Base-by-base conservation (phyloP, 2,113 vertebrate genomes). In the Neofelis nebulosa region DNA sequence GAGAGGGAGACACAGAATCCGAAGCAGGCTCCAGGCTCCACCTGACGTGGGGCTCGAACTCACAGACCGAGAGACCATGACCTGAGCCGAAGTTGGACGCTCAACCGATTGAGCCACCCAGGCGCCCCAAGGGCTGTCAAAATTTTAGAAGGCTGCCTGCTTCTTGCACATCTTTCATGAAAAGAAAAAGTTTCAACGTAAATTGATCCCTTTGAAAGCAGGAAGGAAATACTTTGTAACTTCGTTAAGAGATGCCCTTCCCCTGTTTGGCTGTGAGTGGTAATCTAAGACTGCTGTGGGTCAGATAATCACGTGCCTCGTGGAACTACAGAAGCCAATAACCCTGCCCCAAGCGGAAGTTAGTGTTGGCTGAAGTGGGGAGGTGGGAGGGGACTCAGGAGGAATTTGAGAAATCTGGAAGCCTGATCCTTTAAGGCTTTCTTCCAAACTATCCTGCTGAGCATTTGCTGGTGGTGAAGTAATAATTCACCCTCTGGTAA, bases 181-280 rank as follows among this genome's bases (percentile, higher is more conserved):
- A 96, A 98, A 94, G 91, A 85, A 95, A 95, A 91, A 69, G 36
- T 69, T 90, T 94, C 38, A 16, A 50, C 90, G 78, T 91, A 97
- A 98, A 97, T 79, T 97, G 96, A 91, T 95, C 93, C 96, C 96
- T 94, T 66, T 79, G 96, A 97, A 98, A 97, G 66, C 48, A 89
- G 38, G 27, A 79, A 91, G 89, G 76, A 82, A 85, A 88, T 63
- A 81, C 38, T 82, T 79, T 91, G 33, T 88, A 96, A 91, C 89
- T 97, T 97, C 74, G 66, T 90, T 94, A 97, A 88, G 89, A 89
- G 78, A 81, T 45, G n/a, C 27, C 36, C 63, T 80, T 82, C 10
- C 61, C 16, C 66, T 29, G 38, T 80, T 48, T 88, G 79, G 55
- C 48, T 68, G 16, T 55, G 52, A 94, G 29, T n/a, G 63, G 52